Percentiles rank a stretch among this genome's conserved stretches.
phyloP scores from a whole-genome alignment of 1,140 invertebrate species.

The Ceratosolen fusciceps region DNA sequence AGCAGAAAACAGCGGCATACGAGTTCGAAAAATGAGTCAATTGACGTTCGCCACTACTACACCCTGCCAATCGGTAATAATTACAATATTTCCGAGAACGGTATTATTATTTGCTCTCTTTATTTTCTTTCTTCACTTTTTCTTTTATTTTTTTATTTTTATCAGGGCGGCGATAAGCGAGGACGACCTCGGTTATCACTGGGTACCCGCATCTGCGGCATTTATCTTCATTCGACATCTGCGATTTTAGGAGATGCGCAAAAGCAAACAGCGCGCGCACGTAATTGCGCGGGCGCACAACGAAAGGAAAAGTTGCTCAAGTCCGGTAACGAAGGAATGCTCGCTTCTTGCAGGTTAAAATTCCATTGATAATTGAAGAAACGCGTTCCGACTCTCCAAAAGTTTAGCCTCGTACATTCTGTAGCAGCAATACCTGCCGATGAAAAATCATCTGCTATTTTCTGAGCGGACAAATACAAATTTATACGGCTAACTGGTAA shows the following conservation, averaged over 20 bases:
- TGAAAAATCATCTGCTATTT: slow-evolving; percentile 10
- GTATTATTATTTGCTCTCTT: slow-evolving; percentile 5
- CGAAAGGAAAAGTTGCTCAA: slow-evolving; percentile 11
- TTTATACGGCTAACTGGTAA: not conserved
- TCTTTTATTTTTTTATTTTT: no score
- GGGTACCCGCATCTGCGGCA: not conserved
- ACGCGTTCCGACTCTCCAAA: slow-evolving; percentile 1
- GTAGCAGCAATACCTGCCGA: not conserved
- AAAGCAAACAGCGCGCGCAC: not conserved
- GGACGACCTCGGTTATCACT: slow-evolving; percentile 12
- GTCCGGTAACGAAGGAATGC: not conserved
- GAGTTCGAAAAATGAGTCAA: slow-evolving; percentile 19
- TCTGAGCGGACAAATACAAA: slow-evolving; percentile 11
- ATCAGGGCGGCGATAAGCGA: not conserved
- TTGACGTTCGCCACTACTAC: not conserved
- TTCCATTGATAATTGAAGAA: slow-evolving; percentile 25
- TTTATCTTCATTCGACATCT: not conserved
- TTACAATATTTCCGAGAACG: slow-evolving; percentile 31
- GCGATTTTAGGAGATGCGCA: not conserved
- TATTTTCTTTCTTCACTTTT: no score
- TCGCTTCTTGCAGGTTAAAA: slow-evolving; percentile 16
- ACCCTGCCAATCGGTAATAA: not conserved
- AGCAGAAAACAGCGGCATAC: not conserved
- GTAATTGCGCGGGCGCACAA: not conserved
- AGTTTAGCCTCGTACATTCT: not conserved